Conservation (phyloP, 2,113 vertebrate species). For the Solea solea region DNA sequence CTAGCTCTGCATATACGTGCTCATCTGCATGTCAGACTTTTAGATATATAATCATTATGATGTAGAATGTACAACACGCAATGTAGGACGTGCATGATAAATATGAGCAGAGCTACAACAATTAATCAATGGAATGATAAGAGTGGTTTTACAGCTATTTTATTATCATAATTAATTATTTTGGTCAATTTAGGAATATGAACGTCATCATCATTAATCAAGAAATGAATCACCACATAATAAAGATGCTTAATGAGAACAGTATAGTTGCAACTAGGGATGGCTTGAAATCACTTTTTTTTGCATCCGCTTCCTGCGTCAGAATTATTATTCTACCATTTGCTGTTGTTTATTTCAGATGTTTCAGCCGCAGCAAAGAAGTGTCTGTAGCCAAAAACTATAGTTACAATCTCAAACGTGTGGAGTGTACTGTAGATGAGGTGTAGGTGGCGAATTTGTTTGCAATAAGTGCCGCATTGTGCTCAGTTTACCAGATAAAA, state of each 20-base stretch:
- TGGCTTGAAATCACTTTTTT: too few species aligned
- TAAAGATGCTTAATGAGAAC: not conserved
- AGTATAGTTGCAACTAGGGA: not conserved
- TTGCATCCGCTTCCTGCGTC: too few species aligned
- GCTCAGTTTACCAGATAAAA: constrained; percentile 45
- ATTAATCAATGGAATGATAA: not conserved
- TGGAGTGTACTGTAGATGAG: not conserved
- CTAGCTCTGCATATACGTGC: not conserved
- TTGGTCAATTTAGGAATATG: not conserved
- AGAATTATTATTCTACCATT: not conserved
- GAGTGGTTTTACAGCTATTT: not conserved
- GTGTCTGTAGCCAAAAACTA: not conserved
- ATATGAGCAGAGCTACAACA: not conserved
- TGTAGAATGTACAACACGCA: too few species aligned
- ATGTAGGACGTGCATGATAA: too few species aligned
- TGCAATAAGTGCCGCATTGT: constrained; percentile 15
- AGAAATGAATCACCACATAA: not conserved
- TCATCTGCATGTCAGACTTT: not conserved
- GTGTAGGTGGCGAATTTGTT: constrained; percentile 22
- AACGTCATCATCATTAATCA: not conserved
- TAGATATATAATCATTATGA: too few species aligned
- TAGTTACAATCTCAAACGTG: too few species aligned
- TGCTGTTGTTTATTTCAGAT: not conserved
- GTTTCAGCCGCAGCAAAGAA: not conserved
- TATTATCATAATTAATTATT: not conserved